Percentiles rank a stretch among this genome's conserved stretches.
phyloP scores from a whole-genome alignment of 2,113 vertebrate genomes.

The Cervus canadensis region DNA sequence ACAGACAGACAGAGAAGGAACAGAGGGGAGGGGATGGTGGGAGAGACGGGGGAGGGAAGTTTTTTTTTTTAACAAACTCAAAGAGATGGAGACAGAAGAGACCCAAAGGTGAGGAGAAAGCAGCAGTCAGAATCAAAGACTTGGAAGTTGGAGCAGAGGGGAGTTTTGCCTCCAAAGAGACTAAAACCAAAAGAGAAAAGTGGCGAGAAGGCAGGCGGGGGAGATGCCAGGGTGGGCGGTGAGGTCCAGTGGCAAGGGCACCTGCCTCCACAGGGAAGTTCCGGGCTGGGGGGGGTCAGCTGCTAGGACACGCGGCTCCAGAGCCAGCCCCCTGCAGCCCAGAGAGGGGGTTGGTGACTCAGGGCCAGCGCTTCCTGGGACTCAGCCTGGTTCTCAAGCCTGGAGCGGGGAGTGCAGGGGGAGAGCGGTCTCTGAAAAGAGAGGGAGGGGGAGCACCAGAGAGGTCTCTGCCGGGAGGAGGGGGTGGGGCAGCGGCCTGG shows the following conservation, averaged over 20 bases:
- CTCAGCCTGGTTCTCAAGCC: constrained; percentile 45
- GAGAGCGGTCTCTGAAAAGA: background rate
- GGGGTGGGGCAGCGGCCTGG: background rate
- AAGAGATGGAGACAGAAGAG: background rate
- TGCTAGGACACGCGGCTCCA: background rate
- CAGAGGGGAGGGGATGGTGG: background rate
- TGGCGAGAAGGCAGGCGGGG: background rate
- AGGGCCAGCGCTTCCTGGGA: constrained; percentile 63
- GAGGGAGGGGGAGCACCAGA: background rate
- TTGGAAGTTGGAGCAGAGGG: background rate
- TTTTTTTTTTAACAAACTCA: background rate
- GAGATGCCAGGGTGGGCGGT: background rate
- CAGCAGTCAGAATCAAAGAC: background rate
- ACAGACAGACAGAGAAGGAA: background rate
- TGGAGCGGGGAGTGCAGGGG: background rate
- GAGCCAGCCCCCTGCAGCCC: background rate
- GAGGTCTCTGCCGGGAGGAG: background rate
- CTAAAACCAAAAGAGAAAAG: background rate
- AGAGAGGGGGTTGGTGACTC: constrained; percentile 62
- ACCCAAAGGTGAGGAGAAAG: background rate
- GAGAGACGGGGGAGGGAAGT: background rate
- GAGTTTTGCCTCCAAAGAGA: background rate
- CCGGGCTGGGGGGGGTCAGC: background rate
- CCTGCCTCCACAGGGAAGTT: background rate
- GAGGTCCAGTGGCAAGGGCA: background rate